These are phyloP conservation scores for Drosophila baimaii DNA, from an alignment of 1,140 invertebrate genomes.

Conservation along the genomic window DNA sequence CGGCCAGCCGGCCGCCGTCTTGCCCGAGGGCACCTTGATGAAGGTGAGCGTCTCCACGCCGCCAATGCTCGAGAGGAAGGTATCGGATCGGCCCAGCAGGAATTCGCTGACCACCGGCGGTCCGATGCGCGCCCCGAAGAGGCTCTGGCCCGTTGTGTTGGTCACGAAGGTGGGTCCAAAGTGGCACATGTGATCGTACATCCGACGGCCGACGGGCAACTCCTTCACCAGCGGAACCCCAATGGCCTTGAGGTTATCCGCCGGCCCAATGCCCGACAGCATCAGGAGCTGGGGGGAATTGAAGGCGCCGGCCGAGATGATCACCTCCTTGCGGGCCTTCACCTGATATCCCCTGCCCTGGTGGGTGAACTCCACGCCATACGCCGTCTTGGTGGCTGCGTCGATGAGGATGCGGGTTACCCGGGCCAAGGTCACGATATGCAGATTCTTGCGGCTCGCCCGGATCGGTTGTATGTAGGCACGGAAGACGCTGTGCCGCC, in stretches of 20 bases:
- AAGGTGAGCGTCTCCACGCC: conserved; percentile 89
- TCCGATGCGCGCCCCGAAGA: conserved; percentile 80
- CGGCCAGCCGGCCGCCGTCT: conserved; percentile 85
- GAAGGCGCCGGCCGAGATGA: conserved; percentile 88
- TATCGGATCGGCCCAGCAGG: conserved; percentile 58
- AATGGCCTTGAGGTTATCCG: conserved; percentile 87
- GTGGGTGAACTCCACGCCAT: conserved; percentile 87
- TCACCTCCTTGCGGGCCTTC: conserved; percentile 88
- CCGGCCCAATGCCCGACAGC: conserved; percentile 92
- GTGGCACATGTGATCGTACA: conserved; percentile 91
- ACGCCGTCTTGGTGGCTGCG: conserved; percentile 86
- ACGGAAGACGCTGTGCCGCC: conserved; percentile 86
- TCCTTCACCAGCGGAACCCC: conserved; percentile 88
- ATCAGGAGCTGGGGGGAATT: conserved; percentile 92
- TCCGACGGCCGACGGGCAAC: conserved; percentile 88
- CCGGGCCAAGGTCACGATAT: conserved; percentile 86
- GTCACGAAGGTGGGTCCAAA: conserved; percentile 87
- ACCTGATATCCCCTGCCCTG: conserved; percentile 85
- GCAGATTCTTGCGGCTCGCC: conserved; percentile 87
- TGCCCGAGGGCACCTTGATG: conserved; percentile 86
- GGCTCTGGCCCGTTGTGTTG: conserved; percentile 83
- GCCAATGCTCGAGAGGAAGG: conserved; percentile 80
- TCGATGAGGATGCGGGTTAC: conserved; percentile 88
- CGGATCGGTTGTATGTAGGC: conserved; percentile 87
- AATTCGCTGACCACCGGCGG: conserved; percentile 54